Evolutionary conservation across 2,888 invertebrate genomes (phyloP), one percentile per base, ranked within the genome.

Genomic region (Gymnosoma rotundatum): DNA sequence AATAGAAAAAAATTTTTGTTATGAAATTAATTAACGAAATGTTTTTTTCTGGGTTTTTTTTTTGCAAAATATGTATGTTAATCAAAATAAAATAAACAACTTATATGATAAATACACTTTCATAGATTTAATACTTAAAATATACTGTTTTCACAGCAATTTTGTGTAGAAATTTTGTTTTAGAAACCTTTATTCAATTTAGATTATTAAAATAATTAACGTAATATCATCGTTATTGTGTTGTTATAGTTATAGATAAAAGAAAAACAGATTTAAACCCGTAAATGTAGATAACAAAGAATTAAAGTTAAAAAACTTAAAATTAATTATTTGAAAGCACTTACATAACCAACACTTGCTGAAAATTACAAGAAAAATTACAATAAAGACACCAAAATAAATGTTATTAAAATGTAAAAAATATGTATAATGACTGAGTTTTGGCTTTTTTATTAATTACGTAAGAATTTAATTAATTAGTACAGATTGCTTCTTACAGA

Each of bases 361-460:
- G 75, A 75, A 64, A 50, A 6, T 36, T 16, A 60, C 20, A 76
- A 67, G 50, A 32, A 36, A 16, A 52, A 36, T 58, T 48, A 45
- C 32, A 48, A 67, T 52, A 54, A 52, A 82, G 66, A 74, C 83
- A 83, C 78, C 70, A 52, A 70, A 79, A 83, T 79, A 83, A 83
- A 83, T 83, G 83, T 83, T 83, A 83, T 70, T 70, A 78, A 72
- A 75, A 10, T 78, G 74, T 69, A 64, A 74, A 32, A 78, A 78
- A n/a, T 2, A 32, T 69, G 52, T 58, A 76, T 25, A 58, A 45
- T 74, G 72, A 60, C 20, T 66, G 82, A 78, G 74, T 78, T 79
- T 83, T 74, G 70, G 63, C 73, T 83, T 83, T 67, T 25, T 25
- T 32, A 32, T 32, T 32, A 32, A 42, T 72, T 67, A 50, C 38